Percentiles rank a stretch among this genome's conserved stretches.
Conservation (phyloP, 2,888 invertebrate species). For the Epistrophe eligans region DNA sequence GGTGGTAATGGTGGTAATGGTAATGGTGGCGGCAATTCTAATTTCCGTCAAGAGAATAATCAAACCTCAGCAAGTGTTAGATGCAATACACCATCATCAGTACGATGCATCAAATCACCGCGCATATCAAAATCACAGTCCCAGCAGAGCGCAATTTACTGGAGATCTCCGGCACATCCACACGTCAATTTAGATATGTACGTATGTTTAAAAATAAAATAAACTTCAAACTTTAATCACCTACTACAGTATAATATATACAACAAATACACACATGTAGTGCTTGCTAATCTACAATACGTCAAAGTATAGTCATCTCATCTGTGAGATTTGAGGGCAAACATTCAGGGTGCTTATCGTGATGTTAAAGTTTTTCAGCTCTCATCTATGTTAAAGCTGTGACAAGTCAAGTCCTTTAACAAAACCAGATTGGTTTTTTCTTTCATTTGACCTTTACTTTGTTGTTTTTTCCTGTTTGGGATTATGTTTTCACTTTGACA, state of each 20-base stretch:
- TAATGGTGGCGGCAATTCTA: conserved; percentile 78
- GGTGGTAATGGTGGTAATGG: conserved; percentile 60
- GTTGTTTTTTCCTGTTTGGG: neutral
- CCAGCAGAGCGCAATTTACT: conserved; percentile 77
- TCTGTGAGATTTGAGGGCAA: conserved; percentile 17
- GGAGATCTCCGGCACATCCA: conserved; percentile 77
- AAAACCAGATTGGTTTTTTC: neutral
- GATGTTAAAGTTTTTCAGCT: neutral
- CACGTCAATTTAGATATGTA: conserved; percentile 72
- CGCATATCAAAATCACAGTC: conserved; percentile 77
- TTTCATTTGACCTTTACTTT: neutral
- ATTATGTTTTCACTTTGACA: neutral
- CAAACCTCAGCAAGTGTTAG: conserved; percentile 64
- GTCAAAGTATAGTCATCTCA: conserved; percentile 11
- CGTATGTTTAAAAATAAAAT: conserved; percentile 16
- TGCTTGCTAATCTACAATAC: neutral
- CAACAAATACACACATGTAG: neutral
- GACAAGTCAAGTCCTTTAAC: conserved; percentile 1
- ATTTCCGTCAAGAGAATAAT: conserved; percentile 73
- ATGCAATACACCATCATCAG: conserved; percentile 55
- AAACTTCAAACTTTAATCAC: neutral
- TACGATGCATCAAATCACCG: conserved; percentile 60
- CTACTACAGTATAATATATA: neutral
- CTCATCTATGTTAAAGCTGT: neutral
- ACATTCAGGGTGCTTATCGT: conserved; percentile 4